Base-by-base conservation (phyloP, 2,888 invertebrate species). In the Neoascia interrupta region DNA sequence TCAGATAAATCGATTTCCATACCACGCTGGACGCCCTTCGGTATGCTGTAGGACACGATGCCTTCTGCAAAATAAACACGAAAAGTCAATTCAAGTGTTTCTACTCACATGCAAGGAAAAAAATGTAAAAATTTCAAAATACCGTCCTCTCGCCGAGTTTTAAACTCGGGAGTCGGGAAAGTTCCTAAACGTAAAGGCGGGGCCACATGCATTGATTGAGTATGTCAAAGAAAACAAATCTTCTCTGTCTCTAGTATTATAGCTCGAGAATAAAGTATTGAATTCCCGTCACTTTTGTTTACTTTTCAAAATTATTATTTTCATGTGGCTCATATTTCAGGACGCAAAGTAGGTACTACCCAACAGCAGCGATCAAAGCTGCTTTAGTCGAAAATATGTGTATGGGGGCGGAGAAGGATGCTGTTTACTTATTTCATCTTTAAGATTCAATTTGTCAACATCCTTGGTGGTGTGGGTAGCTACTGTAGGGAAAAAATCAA, bases 1-100 rank as follows among this genome's bases (percentile, higher is more conserved):
- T 96, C 96, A 69, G 92, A 92, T 61, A 95, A 90, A 88, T 95
- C 94, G 83, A 95, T 90, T 85, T 94, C 94, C 74, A 92, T 90
- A 60, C 93, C 91, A 85, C 93, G 92, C 76, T 91, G 91, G 53
- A 92, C 90, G 84, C 94, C 94, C 88, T 94, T 93, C 21, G 94
- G 94, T 90, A 94, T 93, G 83, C 93, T 92, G 89, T 96, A 96
- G 81, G 94, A 93, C 83, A 95, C 89, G 80, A 96, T 90, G 72
- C 94, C 94, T 87, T 94, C 95, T 95, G 91, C 19, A 89, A 90
- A 80, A 51, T 16, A n/a, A n/a, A n/a, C 11, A 69, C 11, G 15
- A 47, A 54, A 70, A 63, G 53, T 70, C 58, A 75, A 72, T 73
- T 72, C 72, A 56, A 66, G 64, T 73, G 72, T 56, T 70, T 64